These are phyloP conservation scores for Chloroceryle amazona DNA, from an alignment of 2,797 vertebrate species.

Conservation along the genomic window DNA sequence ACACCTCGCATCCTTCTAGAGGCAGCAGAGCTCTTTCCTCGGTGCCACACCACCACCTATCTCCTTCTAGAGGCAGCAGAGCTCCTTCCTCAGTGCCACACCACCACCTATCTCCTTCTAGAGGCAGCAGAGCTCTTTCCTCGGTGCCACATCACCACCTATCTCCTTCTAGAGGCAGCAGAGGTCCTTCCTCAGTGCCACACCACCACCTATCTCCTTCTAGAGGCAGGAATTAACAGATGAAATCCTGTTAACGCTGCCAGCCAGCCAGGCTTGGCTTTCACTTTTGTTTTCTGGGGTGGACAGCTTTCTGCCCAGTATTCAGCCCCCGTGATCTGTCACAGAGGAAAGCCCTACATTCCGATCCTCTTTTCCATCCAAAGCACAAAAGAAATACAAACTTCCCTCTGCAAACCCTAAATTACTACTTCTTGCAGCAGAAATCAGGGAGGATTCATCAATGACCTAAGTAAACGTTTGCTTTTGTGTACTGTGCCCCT, in stretches of 20 bases:
- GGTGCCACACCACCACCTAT: too few species aligned
- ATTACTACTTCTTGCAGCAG: background rate
- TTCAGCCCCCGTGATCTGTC: fast-evolving
- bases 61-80: too few species aligned
- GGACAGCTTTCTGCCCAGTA: background rate
- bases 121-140: too few species aligned
- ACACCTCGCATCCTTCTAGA: fast-evolving
- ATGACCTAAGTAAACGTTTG: background rate
- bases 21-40: too few species aligned
- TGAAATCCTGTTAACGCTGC: background rate
- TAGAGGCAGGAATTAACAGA: background rate
- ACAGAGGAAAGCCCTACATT: background rate
- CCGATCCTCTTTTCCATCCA: background rate
- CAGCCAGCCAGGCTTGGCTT: background rate
- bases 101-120: too few species aligned
- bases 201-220: fast-evolving
- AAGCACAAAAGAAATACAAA: background rate
- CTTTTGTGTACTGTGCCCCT: background rate
- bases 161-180: too few species aligned
- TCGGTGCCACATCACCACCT: too few species aligned
- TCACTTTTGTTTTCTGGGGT: background rate
- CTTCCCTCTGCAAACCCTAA: background rate
- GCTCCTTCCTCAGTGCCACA: too few species aligned
- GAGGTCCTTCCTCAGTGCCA: background rate
- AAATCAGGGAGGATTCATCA: background rate